These are phyloP conservation scores for Torymus texanus DNA, from an alignment of 2,888 invertebrate species.

Conservation along the genomic window DNA sequence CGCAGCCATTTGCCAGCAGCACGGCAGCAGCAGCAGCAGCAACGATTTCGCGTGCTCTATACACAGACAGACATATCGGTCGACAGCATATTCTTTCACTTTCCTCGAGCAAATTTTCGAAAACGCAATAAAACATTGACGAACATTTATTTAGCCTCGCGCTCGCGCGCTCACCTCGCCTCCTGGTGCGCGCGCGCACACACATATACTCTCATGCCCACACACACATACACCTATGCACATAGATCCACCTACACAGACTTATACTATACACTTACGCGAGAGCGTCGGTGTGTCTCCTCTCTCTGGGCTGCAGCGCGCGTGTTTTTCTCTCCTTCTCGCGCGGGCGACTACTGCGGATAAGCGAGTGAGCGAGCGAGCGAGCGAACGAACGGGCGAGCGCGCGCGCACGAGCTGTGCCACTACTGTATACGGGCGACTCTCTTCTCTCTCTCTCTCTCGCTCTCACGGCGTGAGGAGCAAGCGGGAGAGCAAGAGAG, in stretches of 20 bases:
- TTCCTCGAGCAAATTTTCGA: background rate
- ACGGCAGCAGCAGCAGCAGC: constrained; percentile 22
- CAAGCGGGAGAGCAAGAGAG: constrained; percentile 1
- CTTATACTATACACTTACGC: too few species aligned
- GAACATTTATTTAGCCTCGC: too few species aligned
- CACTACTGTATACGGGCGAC: background rate
- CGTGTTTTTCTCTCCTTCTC: constrained; percentile 9
- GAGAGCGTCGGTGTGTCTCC: background rate
- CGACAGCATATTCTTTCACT: constrained; percentile 37
- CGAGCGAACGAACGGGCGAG: too few species aligned
- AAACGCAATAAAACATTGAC: too few species aligned
- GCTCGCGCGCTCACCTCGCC: constrained; percentile 4
- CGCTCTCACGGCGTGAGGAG: background rate
- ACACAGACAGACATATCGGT: background rate
- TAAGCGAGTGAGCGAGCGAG: too few species aligned
- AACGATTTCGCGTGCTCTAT: constrained; percentile 38
- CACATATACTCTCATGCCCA: too few species aligned
- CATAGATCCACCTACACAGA: too few species aligned
- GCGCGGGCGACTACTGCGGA: too few species aligned
- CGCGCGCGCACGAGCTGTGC: background rate
- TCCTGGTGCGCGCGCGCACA: constrained; percentile 32
- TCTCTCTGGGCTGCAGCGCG: constrained; percentile 9
- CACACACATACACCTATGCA: too few species aligned
- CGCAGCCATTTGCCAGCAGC: constrained; percentile 47
- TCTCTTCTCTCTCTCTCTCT: constrained; percentile 14